These are phyloP conservation scores for Panagrolaimus sp. DNA, from an alignment of 1,140 invertebrate species.

Conservation along the genomic window DNA sequence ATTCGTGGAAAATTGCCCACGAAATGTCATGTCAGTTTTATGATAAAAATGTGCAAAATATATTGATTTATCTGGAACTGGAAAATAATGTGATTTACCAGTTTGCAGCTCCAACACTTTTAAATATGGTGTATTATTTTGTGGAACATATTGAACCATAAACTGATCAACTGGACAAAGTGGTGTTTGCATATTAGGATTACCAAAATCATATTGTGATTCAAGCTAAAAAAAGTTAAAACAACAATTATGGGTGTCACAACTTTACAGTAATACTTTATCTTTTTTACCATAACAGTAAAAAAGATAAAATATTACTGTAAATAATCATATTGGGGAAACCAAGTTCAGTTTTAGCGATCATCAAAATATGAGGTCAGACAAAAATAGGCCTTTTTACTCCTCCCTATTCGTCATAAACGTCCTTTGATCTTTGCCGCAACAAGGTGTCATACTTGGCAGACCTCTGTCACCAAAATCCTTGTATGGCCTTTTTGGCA, in stretches of 20 bases:
- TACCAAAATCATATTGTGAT: neutral
- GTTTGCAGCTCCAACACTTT: neutral
- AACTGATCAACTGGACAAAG: neutral
- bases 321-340: no score
- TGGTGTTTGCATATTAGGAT: neutral
- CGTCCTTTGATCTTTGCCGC: no score
- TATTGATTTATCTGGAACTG: neutral
- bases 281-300: no score
- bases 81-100: neutral
- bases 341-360: no score
- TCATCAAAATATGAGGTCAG: no score
- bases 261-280: no score
- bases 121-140: neutral
- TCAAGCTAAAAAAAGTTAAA: neutral
- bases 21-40: neutral
- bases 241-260: no score
- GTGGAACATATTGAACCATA: neutral
- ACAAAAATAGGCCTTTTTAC: no score
- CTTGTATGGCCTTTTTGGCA: constrained; percentile 1
- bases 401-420: no score
- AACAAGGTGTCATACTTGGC: no score
- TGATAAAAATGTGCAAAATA: neutral
- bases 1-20: neutral
- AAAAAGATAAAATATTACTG: no score
- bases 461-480: no score